Base-by-base conservation (phyloP, 2,113 vertebrate species). In the Pagrus major region DNA sequence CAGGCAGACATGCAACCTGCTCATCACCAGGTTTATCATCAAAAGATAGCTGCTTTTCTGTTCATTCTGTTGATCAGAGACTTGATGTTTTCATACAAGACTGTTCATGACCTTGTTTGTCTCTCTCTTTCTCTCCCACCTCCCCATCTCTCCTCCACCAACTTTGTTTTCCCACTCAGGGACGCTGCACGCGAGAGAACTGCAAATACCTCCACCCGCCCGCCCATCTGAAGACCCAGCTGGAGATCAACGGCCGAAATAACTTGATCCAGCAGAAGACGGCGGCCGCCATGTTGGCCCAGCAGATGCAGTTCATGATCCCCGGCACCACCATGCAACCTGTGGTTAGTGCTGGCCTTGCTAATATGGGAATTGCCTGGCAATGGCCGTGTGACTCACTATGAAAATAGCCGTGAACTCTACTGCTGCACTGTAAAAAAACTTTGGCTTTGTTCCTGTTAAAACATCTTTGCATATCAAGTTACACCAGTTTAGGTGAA, bases 271-370 rank as follows among this genome's bases (percentile, higher is more conserved):
- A 99, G 88, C 98, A 99, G 93, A 99, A 99, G 95, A 99, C 98
- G 0, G 97, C 98, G 55, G 98, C 98, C 23, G 98, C 98, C 12
- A 99, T 99, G 98, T 95, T 99, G 31, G 98, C 98, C 71, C 98
- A 99, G 85, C 98, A 99, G 95, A 99, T 99, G 97, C 98, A 99
- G 89, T 99, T 99, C 86, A 98, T 99, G 97, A 97, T 99, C 93
- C 97, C 98, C 42, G 97, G 97, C 94, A 96, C 97, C 84, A 95
- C 96, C 21, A 95, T 99, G 93, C 98, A 99, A 91, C 96, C 96
- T 88, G 93, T 99, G 96, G 98, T 99, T 88, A 96, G 97, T 96
- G 54, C 18, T 63, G 56, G 25, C 42, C 35, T 65, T 0, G 3
- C 46, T 51, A 47, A 42, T 29, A 44, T 25, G 49, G 61, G 42